Evolutionary conservation across 1,140 invertebrate genomes (phyloP), one percentile per base, ranked within the genome.

Genomic region (Portunus trituberculatus): DNA sequence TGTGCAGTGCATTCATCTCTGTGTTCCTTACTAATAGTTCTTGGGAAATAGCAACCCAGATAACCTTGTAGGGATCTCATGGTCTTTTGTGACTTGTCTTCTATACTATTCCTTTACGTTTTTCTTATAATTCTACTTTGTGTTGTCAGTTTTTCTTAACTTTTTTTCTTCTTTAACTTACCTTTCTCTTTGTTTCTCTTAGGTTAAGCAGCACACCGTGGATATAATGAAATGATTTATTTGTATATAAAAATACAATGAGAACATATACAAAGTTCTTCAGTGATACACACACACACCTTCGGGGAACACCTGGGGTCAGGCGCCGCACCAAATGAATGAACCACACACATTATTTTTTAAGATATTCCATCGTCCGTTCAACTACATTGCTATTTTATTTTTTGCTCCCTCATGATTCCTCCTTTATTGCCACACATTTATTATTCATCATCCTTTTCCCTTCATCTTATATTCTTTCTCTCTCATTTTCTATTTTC

Each of bases 191-290:
- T n/a, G 0, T 76, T 76, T 25, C 20, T 25, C 20, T n/a, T n/a
- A n/a, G n/a, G n/a, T 20, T 3, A 76, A 76, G 67, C 20, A 7
- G n/a, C 20, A 76, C 67, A n/a, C 67, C 20, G n/a, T 1, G 6
- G 8, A 76, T 76, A 76, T 76, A 76, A 76, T 76, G 67, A 76
- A 76, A 76, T n/a, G n/a, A 76, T 76, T 76, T 76, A 76, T 76
- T 76, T 76, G 67, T 76, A 76, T 76, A 76, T n/a, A 76, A 76
- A 76, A 76, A 76, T 76, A 76, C 67, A 76, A 76, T 76, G 67
- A 76, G 67, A 76, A 76, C 67, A 76, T 76, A n/a, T 76, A 76
- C 67, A 76, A 76, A 76, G 20, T 76, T 76, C 20, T 20, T 76
- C 67, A 25, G 20, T n/a, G 67, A 76, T 20, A n/a, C 67, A 76